Conservation (phyloP, 2,888 invertebrate species). For the Antheraea yamamai region DNA sequence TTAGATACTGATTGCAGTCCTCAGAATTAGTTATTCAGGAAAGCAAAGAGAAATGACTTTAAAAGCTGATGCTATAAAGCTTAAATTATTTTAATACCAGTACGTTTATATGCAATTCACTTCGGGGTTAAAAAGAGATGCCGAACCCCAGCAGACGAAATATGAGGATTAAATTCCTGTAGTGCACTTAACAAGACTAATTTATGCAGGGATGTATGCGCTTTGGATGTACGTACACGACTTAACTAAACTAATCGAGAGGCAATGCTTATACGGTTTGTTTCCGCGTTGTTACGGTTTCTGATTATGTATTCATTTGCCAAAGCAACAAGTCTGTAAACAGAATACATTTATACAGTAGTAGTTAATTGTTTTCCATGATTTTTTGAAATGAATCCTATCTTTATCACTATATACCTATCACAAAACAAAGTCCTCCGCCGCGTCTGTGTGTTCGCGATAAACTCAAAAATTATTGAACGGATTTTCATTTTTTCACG, state of each 20-base stretch:
- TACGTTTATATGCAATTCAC: conserved; percentile 55
- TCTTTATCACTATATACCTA: too few species aligned
- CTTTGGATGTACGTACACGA: conserved; percentile 49
- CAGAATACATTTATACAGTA: neutral
- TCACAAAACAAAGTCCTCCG: too few species aligned
- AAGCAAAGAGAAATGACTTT: conserved; percentile 47
- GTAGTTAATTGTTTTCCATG: neutral
- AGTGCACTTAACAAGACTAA: conserved; percentile 81
- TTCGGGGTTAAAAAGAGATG: conserved; percentile 75
- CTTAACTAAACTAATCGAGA: conserved; percentile 78
- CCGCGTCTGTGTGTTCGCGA: too few species aligned
- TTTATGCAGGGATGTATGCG: conserved; percentile 72
- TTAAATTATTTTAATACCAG: conserved; percentile 42
- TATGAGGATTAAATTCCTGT: conserved; percentile 82
- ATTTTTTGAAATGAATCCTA: too few species aligned
- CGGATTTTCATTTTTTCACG: too few species aligned
- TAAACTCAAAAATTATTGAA: too few species aligned
- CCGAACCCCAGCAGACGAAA: conserved; percentile 77
- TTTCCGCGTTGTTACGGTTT: conserved; percentile 25
- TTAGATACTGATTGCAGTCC: neutral
- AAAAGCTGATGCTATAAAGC: conserved; percentile 41
- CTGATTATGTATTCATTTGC: conserved; percentile 1
- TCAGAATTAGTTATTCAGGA: conserved; percentile 23
- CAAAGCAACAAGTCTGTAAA: conserved; percentile 33
- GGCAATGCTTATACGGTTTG: conserved; percentile 58